Evolutionary conservation across 2,113 vertebrate species (phyloP), one percentile per base, ranked within the genome.

Genomic region (Hydropotes inermis): DNA sequence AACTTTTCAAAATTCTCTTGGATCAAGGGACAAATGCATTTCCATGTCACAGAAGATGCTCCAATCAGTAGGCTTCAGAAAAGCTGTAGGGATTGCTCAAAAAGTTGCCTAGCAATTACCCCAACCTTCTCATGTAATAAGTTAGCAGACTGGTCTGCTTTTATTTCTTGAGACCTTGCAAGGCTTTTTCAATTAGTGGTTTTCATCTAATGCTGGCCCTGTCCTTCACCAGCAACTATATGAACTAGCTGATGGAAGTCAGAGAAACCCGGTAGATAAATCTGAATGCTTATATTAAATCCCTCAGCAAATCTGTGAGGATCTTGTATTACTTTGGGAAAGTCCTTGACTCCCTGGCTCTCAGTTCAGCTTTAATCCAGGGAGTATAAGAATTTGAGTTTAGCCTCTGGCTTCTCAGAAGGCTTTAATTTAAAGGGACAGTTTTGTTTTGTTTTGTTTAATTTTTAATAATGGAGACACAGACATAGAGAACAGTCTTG

Each of bases 401-500:
- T 36, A 83, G 33, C 52, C 52, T 27, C 50, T 55, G 52, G 33
- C n/a, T 55, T 83, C 33, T 83, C 52, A 55, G 7, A 55, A 55
- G 52, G 33, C 52, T 83, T 55, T 36, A 36, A 25, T 55, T 36
- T 83, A 83, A 83, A 55, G 21, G 33, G 33, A 83, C 33, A 36
- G 33, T 0, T 1, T 8, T 21, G 45, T 36, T 2, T 1, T 3
- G 23, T 0, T 0, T 15, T 57, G 10, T 11, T n/a, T n/a, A n/a
- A 39, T 39, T 36, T 74, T 74, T 39, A 70, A 74, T 27, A 74
- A 7, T 27, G 36, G 70, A 74, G 6, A 12, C 23, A 8, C 36
- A 74, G 70, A 27, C 3, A 27, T 27, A 43, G 70, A 76, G 70
- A 39, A 43, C 70, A 43, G 36, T 27, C 36, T 43, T 76, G 21